Base-by-base conservation (phyloP, 1,140 invertebrate species). In the Cotesia vestalis region DNA sequence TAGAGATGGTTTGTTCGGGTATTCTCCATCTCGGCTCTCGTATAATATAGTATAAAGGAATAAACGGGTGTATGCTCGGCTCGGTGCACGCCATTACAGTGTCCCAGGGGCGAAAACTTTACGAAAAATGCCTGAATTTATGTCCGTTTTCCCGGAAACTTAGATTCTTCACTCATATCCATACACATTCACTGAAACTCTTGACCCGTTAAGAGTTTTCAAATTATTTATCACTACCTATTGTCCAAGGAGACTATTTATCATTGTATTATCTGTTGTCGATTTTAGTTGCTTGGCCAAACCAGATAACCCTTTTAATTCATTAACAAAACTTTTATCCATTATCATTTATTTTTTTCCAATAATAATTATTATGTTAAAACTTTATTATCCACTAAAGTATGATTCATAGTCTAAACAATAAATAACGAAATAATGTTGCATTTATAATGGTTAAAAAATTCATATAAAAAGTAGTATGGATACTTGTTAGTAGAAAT, bases 51-150 rank as follows among this genome's bases (percentile, higher is more conserved):
- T 70, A 67, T 68, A 8, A 46, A 9, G 64, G 70, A 70, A 75
- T 75, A 73, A 75, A 75, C 75, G 72, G 68, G 64, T 27, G 27
- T 73, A 76, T 73, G 72, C 64, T 73, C 68, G 72, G 17, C 59
- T 71, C 69, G 61, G 66, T 73, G 75, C 75, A 76, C 75, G 75
- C 75, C 75, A 76, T 76, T 76, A 76, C 75, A 69, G 75, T 73
- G 75, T 73, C 72, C 72, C 75, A 71, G 61, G 64, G 75, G 71
- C 67, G 71, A 73, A 76, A 76, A 76, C 75, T 76, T 76, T 69
- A 69, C 75, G 72, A 76, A 76, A 76, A 76, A 76, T 73, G 63
- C 63, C 36, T 64, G 60, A 76, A 76, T 76, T 76, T 76, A 76
- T 76, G 71, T 76, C 36, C 67, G 11, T 68, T n/a, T 46, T 27